Evolutionary conservation across 2,888 invertebrate species (phyloP).

Genomic region (Lumbricus terrestris): DNA sequence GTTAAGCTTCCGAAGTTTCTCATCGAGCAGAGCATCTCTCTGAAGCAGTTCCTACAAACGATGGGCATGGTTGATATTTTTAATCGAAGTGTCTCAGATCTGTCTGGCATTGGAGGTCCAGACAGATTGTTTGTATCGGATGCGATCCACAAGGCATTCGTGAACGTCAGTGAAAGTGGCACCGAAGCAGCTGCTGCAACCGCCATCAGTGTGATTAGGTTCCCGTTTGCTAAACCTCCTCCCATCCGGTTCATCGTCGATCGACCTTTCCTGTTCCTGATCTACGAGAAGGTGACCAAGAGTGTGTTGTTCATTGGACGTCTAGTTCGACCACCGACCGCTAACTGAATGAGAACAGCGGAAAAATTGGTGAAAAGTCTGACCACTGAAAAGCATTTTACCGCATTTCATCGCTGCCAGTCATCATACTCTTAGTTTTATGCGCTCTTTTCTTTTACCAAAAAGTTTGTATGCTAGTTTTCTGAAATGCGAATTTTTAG

Average conservation of each 20-base stretch:
- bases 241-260: slow-evolving; percentile 29
- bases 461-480: no score
- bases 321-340: slow-evolving; percentile 7
- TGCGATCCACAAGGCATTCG: slow-evolving; percentile 53
- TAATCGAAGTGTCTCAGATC: slow-evolving; percentile 44
- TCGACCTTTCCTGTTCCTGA: slow-evolving; percentile 39
- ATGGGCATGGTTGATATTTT: slow-evolving; percentile 41
- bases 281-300: slow-evolving; percentile 32
- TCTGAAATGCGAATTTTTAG: no score
- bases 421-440: no score
- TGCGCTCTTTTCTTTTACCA: no score
- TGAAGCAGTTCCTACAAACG: slow-evolving; percentile 28
- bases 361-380: no score
- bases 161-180: slow-evolving; percentile 46
- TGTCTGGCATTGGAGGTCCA: slow-evolving; percentile 47
- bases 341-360: not conserved
- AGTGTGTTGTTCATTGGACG: slow-evolving; percentile 38
- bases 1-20: slow-evolving; percentile 38
- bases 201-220: slow-evolving; percentile 25
- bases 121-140: slow-evolving; percentile 45
- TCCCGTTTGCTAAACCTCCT: not conserved
- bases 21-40: slow-evolving; percentile 33
- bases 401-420: no score
- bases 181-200: slow-evolving; percentile 46
- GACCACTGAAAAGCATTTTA: no score